Conservation (phyloP, 2,797 vertebrate species). For the Tiaroga cobitis region DNA sequence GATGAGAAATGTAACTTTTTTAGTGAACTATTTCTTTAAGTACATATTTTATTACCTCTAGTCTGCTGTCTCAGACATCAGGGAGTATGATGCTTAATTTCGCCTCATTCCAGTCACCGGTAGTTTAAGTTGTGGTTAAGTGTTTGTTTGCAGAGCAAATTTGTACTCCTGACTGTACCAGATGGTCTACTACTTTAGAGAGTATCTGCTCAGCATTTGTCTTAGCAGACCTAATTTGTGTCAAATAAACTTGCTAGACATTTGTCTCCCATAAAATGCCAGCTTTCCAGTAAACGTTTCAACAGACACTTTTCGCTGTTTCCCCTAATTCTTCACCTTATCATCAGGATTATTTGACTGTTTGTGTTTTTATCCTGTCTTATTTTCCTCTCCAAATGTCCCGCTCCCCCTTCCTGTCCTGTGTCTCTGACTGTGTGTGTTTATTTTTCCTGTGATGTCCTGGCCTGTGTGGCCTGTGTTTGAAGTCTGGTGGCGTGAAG, state of each 20-base stretch:
- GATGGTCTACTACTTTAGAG: constrained; percentile 48
- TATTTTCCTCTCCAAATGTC: constrained; percentile 9
- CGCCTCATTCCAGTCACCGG: constrained; percentile 24
- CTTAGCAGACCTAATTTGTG: constrained; percentile 27
- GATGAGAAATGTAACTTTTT: not conserved
- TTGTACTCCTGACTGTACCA: constrained; percentile 42
- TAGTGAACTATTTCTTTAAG: not conserved
- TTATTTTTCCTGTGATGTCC: constrained; percentile 24
- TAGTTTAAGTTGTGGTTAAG: constrained; percentile 47
- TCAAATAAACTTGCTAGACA: constrained; percentile 39
- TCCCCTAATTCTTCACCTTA: constrained; percentile 1
- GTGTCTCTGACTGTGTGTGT: constrained; percentile 7
- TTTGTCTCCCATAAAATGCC: constrained; percentile 37
- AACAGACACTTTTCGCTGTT: constrained; percentile 6
- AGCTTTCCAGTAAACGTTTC: constrained; percentile 31
- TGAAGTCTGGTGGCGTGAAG: constrained; percentile 22
- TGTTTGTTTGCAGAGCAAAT: constrained; percentile 42
- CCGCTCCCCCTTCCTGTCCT: constrained; percentile 8
- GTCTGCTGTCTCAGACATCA: constrained; percentile 28
- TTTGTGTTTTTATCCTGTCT: constrained; percentile 17
- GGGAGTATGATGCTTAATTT: constrained; percentile 24
- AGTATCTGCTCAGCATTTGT: constrained; percentile 47
- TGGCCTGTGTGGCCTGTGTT: constrained; percentile 25
- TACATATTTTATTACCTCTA: constrained; percentile 40
- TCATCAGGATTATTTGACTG: not conserved